Percentiles rank a stretch among this genome's conserved stretches.
These are phyloP conservation scores for Apteryx mantelli DNA, from an alignment of 2,113 vertebrate genomes.

Conservation along the genomic window DNA sequence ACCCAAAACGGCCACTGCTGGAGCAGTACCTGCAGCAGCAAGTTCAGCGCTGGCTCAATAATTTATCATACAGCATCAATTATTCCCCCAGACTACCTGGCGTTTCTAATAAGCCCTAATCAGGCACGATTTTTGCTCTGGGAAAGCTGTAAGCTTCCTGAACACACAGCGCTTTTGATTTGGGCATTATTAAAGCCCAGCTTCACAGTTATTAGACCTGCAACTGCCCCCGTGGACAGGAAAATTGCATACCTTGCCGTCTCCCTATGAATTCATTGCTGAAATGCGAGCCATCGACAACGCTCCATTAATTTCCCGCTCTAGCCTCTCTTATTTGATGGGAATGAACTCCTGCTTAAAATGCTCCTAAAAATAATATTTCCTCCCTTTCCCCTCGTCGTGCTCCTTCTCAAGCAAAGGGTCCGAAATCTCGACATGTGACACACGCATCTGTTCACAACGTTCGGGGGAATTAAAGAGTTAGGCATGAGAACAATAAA, in stretches of 20 bases:
- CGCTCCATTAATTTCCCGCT: background rate
- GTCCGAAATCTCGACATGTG: background rate
- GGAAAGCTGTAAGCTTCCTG: background rate
- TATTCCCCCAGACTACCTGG: background rate
- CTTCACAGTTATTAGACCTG: background rate
- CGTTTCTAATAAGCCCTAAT: constrained; percentile 17
- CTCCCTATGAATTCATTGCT: background rate
- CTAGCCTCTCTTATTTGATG: background rate
- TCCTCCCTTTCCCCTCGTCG: background rate
- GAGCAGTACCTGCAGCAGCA: background rate
- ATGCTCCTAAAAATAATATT: background rate
- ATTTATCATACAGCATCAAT: background rate
- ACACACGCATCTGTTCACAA: background rate
- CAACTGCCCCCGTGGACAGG: background rate
- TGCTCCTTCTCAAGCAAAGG: background rate
- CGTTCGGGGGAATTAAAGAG: background rate
- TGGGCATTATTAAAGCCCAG: background rate
- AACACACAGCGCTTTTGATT: background rate
- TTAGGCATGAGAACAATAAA: background rate
- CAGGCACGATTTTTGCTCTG: background rate
- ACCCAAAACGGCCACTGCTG: background rate
- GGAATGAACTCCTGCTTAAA: background rate
- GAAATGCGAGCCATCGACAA: background rate
- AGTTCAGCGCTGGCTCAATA: background rate
- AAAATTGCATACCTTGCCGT: background rate